These are phyloP conservation scores for Gallinago solitaria DNA, from an alignment of 2,797 vertebrate species.

Conservation along the genomic window DNA sequence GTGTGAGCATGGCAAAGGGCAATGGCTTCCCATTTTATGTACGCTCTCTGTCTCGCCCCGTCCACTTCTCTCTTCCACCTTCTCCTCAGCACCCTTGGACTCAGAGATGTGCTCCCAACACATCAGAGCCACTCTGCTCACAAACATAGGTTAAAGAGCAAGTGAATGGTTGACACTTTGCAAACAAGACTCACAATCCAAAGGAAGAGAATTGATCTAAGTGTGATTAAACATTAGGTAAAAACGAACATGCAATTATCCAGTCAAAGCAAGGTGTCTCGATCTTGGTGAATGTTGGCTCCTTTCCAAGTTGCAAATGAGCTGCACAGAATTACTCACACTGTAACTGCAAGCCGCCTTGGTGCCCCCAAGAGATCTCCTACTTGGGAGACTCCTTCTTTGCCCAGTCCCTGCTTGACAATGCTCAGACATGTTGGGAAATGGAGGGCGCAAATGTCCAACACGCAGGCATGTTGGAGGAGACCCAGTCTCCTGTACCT, in stretches of 20 bases:
- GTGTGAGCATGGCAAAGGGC: not conserved
- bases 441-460: not conserved
- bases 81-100: not conserved
- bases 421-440: accelerated
- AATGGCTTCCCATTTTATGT: not conserved
- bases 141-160: not conserved
- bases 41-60: not conserved
- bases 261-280: conserved; percentile 55
- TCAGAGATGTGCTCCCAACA: not conserved
- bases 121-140: not conserved
- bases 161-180: not conserved
- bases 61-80: not conserved
- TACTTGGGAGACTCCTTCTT: not conserved
- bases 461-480: not conserved
- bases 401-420: not conserved
- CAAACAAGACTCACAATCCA: not conserved
- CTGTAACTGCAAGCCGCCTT: not conserved
- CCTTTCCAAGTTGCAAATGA: not conserved
- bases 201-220: conserved; percentile 7
- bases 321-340: not conserved
- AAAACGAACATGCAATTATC: conserved; percentile 24
- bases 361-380: not conserved
- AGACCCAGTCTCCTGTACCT: not conserved
- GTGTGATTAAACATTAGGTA: conserved; percentile 31
- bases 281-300: not conserved